phyloP scores from a whole-genome alignment of 2,113 vertebrate species.

The Irena cyanogastra region DNA sequence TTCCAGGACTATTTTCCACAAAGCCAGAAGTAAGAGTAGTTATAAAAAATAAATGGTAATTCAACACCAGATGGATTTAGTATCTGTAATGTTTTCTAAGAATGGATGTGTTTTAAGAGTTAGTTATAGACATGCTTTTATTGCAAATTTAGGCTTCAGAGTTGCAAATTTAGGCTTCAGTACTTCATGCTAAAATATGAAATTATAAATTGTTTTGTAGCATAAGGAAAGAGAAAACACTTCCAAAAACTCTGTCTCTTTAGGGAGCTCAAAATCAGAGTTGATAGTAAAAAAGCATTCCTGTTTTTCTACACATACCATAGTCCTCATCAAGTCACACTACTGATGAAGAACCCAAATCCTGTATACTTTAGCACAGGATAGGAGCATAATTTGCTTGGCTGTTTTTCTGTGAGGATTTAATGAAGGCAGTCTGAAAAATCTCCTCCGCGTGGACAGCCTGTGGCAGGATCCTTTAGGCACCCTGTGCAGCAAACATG shows the following conservation, averaged over 20 bases:
- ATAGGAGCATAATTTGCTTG: neutral
- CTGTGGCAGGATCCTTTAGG: neutral
- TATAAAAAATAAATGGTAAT: neutral
- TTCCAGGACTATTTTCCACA: neutral
- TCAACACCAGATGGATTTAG: constrained; percentile 17
- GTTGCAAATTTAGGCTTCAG: neutral
- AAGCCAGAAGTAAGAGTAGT: neutral
- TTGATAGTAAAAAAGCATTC: neutral
- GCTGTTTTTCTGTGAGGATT: neutral
- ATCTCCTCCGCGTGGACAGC: neutral
- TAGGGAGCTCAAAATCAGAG: neutral
- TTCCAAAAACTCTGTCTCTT: neutral
- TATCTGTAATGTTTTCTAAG: constrained; percentile 2
- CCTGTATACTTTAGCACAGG: neutral
- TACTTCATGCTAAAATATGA: neutral
- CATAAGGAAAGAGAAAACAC: neutral
- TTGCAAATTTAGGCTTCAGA: neutral
- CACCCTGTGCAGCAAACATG: neutral
- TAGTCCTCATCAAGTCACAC: neutral
- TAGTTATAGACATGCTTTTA: neutral
- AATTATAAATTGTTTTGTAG: neutral
- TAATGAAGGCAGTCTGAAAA: neutral
- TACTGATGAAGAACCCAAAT: neutral
- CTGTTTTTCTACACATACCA: neutral
- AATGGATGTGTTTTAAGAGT: neutral